phyloP scores from a whole-genome alignment of 2,113 vertebrate species.

The Xiphias gladius region DNA sequence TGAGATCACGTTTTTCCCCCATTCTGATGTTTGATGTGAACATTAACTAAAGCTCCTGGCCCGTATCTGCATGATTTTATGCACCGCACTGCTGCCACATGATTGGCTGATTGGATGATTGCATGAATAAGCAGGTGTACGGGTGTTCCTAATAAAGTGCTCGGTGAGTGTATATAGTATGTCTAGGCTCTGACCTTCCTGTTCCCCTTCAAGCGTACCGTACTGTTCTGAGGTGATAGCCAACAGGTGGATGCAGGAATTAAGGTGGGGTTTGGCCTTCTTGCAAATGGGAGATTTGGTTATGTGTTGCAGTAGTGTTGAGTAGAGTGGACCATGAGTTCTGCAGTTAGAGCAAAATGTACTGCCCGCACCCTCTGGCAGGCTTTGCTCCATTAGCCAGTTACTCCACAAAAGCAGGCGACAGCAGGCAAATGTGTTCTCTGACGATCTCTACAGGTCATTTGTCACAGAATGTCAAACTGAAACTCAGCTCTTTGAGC shows the following conservation, averaged over 20 bases:
- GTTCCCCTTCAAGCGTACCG: too few relatives aligned
- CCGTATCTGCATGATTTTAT: too few relatives aligned
- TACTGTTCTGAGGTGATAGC: neutral
- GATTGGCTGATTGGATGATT: too few relatives aligned
- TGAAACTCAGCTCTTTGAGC: neutral
- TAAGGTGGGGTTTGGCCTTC: neutral
- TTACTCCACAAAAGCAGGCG: neutral
- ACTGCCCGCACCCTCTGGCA: neutral
- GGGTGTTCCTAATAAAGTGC: neutral
- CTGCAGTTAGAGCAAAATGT: neutral
- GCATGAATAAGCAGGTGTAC: neutral
- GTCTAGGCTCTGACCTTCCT: too few relatives aligned
- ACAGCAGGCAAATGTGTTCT: neutral
- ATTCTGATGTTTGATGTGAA: neutral
- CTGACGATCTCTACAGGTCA: neutral
- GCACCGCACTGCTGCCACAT: too few relatives aligned
- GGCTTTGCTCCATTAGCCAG: neutral
- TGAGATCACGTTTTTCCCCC: too few relatives aligned
- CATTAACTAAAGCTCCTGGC: too few relatives aligned
- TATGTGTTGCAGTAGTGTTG: neutral
- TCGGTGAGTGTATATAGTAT: too few relatives aligned
- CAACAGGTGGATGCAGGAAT: neutral
- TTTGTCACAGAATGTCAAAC: neutral
- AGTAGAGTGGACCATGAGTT: neutral
- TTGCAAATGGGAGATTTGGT: neutral